phyloP scores from a whole-genome alignment of 1,140 invertebrate genomes.

The Matsumurasca onukii region DNA sequence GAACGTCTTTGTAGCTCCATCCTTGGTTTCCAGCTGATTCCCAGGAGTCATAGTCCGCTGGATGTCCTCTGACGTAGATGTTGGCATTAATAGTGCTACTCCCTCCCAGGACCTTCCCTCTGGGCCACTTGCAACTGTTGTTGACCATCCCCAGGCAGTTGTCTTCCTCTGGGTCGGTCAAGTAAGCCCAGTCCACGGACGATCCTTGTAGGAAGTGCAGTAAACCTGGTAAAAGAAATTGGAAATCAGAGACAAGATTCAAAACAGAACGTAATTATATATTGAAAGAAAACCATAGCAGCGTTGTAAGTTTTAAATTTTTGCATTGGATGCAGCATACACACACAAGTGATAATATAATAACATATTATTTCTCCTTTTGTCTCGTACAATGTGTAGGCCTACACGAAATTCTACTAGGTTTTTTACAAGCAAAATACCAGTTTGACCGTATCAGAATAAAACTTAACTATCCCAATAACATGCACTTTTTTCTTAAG shows the following conservation, averaged over 20 bases:
- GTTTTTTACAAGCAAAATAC: no score
- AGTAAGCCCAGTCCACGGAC: constrained; percentile 74
- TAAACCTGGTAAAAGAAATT: constrained; percentile 63
- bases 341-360: no score
- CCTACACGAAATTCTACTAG: no score
- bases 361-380: no score
- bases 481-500: no score
- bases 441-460: no score
- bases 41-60: constrained; percentile 60
- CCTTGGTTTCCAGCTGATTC: constrained; percentile 48
- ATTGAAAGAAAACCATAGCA: no score
- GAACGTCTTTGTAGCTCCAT: constrained; percentile 57
- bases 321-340: background rate
- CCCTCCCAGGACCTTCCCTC: constrained; percentile 62
- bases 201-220: constrained; percentile 58
- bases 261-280: no score
- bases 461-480: no score
- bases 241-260: no score
- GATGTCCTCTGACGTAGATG: constrained; percentile 61
- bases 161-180: constrained; percentile 61
- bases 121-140: constrained; percentile 57
- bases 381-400: no score
- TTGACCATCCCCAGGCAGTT: constrained; percentile 51
- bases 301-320: constrained; percentile 39
- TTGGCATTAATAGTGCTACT: constrained; percentile 63